Conservation (phyloP, 2,888 invertebrate species). For the Stratiomys singularior region DNA sequence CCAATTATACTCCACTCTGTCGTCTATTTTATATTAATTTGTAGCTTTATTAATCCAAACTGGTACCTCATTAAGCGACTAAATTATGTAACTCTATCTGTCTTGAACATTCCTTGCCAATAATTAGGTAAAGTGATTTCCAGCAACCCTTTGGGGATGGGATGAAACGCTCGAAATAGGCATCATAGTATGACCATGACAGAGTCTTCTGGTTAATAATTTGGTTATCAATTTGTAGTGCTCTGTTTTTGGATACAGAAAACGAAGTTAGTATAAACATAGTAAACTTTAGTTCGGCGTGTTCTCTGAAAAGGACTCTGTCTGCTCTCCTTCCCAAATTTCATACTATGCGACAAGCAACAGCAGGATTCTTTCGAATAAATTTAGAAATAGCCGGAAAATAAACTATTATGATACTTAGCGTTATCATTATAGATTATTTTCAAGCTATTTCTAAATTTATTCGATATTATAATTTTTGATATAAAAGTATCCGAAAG, state of each 20-base stretch:
- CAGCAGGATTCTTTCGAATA: no score
- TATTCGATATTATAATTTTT: no score
- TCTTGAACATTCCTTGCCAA: neutral
- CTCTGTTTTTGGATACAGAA: no score
- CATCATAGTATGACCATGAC: constrained; percentile 18
- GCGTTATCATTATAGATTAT: no score
- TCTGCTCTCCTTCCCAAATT: no score
- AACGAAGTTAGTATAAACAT: neutral
- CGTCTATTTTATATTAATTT: neutral
- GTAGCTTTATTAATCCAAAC: neutral
- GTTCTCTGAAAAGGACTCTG: no score
- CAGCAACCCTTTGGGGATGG: constrained; percentile 14
- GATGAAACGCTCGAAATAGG: neutral
- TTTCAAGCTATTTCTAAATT: no score
- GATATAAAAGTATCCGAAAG: no score
- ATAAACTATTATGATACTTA: no score
- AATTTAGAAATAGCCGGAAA: no score
- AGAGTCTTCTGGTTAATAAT: constrained; percentile 2
- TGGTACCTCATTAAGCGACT: constrained; percentile 9
- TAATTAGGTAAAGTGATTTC: constrained; percentile 3
- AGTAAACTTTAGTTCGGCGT: neutral
- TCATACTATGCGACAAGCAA: no score
- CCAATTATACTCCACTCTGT: neutral
- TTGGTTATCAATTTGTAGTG: neutral
- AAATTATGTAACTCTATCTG: constrained; percentile 23